Conservation (phyloP, 2,113 vertebrate species). For the Gorsachius goisagi region DNA sequence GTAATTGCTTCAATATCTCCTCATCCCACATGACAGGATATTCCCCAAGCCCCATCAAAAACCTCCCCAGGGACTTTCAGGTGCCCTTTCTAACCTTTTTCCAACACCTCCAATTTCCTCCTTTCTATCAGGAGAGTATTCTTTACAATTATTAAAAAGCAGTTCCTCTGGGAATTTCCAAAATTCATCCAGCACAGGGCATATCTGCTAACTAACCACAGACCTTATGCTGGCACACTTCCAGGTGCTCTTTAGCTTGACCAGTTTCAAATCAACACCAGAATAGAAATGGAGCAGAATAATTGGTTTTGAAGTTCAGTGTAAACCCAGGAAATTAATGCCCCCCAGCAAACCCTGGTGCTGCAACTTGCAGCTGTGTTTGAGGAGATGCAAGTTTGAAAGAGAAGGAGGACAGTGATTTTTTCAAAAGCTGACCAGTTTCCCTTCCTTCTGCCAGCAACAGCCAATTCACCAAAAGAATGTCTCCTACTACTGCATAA, state of each 20-base stretch:
- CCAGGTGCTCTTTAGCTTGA: neutral
- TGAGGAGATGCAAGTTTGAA: neutral
- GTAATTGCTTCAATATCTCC: neutral
- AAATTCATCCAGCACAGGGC: neutral
- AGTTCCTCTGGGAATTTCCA: neutral
- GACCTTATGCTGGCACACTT: neutral
- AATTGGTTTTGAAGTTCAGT: neutral
- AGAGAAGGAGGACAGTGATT: neutral
- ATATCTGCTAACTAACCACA: neutral
- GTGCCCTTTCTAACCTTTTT: neutral
- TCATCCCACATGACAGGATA: neutral
- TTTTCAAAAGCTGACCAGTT: slow-evolving; percentile 9
- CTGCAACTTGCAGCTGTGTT: slow-evolving; percentile 30
- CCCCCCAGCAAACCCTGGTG: neutral
- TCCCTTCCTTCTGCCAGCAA: neutral
- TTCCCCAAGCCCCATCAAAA: neutral
- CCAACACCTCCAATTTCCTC: neutral
- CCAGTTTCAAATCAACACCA: neutral
- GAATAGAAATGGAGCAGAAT: neutral
- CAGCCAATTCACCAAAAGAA: slow-evolving; percentile 1
- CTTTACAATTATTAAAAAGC: neutral
- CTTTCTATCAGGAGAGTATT: neutral
- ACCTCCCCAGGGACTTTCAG: neutral
- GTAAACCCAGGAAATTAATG: neutral
- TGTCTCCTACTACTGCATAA: neutral